Base-by-base conservation (phyloP, 2,113 vertebrate genomes). In the Pterocles orientalis region DNA sequence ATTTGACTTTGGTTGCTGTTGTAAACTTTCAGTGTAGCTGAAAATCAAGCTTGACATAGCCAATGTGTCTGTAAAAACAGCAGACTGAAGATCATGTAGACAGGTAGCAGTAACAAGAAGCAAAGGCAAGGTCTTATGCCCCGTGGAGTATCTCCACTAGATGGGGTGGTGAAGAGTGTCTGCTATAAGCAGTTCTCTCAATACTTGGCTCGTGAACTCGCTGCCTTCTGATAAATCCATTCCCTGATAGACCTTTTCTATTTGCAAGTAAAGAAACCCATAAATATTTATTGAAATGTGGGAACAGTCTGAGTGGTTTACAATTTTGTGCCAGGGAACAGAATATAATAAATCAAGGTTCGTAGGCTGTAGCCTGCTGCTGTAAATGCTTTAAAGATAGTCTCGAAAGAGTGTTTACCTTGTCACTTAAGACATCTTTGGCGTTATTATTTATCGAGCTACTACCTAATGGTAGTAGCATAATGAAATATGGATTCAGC, bases 81-180 rank as follows among this genome's bases (percentile, higher is more conserved):
- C 23, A 34, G 34, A 26, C 9, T 14, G 6, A 82, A 79, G 24
- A 33, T 33, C 18, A 19, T 4, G 3, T 20, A 64, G 61, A 21
- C 14, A 48, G 7, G 15, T 12, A 82, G 15, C 23, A 72, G 18
- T 29, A 48, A 18, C 29, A 90, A 64, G n/a, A 33, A 73, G 19
- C 10, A 60, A 79, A 79, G 19, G 14, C 21, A 21, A 8, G 60
- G 18, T 17, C n/a, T 65, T 24, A 10, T 3, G 14, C 6, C 4
- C 19, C 0, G 0, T 50, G 47, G n/a, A 65, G 3, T 23, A 16
- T 45, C 25, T 70, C 21, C 34, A 58, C 7, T 36, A 62, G 43
- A 58, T 11, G 0, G 1, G 20, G 29, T 28, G 23, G 9, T 36
- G 19, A 79, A 41, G 21, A 29, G 3, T 45, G 17, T 70, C 50